Base-by-base conservation (phyloP, 2,113 vertebrate genomes). In the Sardina pilchardus region DNA sequence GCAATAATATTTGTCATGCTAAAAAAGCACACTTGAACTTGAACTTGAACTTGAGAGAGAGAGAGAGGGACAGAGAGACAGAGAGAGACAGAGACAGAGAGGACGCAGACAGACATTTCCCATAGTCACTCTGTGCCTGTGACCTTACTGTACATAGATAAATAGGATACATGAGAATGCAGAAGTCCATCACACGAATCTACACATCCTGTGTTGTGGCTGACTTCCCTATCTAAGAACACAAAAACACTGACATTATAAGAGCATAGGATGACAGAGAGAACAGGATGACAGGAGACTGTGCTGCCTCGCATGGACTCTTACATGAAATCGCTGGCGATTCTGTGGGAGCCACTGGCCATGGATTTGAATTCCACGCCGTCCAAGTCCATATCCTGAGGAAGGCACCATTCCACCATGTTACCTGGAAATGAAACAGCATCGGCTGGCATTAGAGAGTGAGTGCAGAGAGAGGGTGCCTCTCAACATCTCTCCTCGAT, bases 291-390 rank as follows among this genome's bases (percentile, higher is more conserved):
- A 34, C 71, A 36, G 14, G 12, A 78, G 30, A 34, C 8, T 34
- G 9, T 2, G 4, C 26, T 78, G 71, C 71, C 71, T 36, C 30
- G 4, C 12, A 71, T 19, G 26, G 47, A 45, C 67, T 96, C 97
- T 90, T 93, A 99, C 98, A 99, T 98, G 88, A 99, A 99, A 93
- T 99, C 98, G 17, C 93, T 98, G 87, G 97, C 96, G 88, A 99
- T 95, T 92, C 97, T 96, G 90, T 99, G 98, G 84, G 98, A 99
- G 12, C 98, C 98, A 0, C 98, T 99, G 92, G 98, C 98, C 97
- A 99, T 99, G 0, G 98, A 99, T 92, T 99, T 99, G 94, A 99
- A 99, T 89, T 99, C 98, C n/a, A 99, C 97, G 0, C 98, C 98
- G 78, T 99, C 98, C 0, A 99, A 94, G 91, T 99, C 97, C 71